Percentiles rank a stretch among this genome's conserved stretches.
Evolutionary conservation across 2,888 invertebrate genomes (phyloP).

Genomic region (Chironomus riparius): DNA sequence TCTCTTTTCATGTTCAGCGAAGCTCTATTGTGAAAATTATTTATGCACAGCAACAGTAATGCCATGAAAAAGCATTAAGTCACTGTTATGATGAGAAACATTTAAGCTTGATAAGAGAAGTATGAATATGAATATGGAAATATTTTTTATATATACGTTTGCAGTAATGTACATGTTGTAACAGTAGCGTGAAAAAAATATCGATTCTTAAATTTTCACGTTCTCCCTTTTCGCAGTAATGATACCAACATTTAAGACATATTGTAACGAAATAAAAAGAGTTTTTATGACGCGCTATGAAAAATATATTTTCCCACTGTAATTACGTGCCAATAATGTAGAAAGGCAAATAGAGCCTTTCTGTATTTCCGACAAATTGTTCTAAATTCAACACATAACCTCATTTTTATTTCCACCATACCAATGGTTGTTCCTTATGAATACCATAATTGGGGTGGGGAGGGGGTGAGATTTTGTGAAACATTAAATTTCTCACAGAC

Average conservation of each 20-base stretch:
- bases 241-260: neutral
- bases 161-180: neutral
- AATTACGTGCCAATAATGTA: constrained; percentile 7
- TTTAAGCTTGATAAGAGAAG: neutral
- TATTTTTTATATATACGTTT: neutral
- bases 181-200: neutral
- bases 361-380: neutral
- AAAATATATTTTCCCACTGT: neutral
- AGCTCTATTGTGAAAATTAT: neutral
- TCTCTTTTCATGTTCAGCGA: no score
- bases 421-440: no score
- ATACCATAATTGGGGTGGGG: no score
- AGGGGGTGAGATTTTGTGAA: no score
- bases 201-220: neutral
- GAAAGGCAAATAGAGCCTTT: neutral
- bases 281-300: neutral
- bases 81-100: neutral
- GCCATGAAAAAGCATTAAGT: neutral
- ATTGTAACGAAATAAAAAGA: neutral
- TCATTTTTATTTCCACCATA: neutral
- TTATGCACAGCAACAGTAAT: constrained; percentile 4
- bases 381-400: neutral
- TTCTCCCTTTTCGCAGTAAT: neutral
- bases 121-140: no score
- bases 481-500: no score